Evolutionary conservation across 2,888 invertebrate species (phyloP).

Genomic region (Synergus gifuensis): DNA sequence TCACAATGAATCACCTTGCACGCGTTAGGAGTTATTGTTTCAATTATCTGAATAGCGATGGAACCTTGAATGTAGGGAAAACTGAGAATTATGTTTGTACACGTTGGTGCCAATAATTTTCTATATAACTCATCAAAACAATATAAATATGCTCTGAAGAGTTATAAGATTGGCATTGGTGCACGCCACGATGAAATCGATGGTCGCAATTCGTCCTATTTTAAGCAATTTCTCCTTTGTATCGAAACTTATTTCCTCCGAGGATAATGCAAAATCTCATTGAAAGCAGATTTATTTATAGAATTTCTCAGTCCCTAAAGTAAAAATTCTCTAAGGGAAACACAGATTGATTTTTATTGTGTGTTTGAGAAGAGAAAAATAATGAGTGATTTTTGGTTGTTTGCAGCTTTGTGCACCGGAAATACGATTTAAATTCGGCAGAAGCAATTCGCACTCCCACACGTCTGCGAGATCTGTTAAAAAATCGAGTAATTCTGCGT

Average conservation of each 20-base stretch:
- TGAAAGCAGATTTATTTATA: background rate
- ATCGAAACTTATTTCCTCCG: conserved; percentile 4
- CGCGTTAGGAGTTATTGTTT: conserved; percentile 18
- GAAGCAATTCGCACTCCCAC: conserved; percentile 75
- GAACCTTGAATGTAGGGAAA: conserved; percentile 8
- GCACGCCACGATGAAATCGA: conserved; percentile 33
- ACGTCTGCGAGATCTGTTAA: conserved; percentile 67
- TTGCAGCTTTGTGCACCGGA: conserved; percentile 67
- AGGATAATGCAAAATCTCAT: conserved; percentile 26
- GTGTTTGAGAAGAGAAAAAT: background rate
- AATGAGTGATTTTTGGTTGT: background rate
- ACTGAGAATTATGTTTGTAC: conserved; percentile 17
- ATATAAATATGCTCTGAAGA: background rate
- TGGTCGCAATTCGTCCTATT: conserved; percentile 22
- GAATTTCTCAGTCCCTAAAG: background rate
- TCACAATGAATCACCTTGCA: conserved; percentile 28
- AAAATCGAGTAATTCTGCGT: conserved; percentile 69
- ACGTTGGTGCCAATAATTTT: conserved; percentile 22
- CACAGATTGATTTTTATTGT: background rate
- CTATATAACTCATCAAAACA: conserved; percentile 24
- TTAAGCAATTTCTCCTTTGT: conserved; percentile 31
- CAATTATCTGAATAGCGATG: conserved; percentile 2
- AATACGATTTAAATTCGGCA: conserved; percentile 73
- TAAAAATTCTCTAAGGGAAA: conserved; percentile 3
- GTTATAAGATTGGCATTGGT: conserved; percentile 25